Evolutionary conservation across 2,797 vertebrate species (phyloP).

Genomic region (Tadarida brasiliensis): DNA sequence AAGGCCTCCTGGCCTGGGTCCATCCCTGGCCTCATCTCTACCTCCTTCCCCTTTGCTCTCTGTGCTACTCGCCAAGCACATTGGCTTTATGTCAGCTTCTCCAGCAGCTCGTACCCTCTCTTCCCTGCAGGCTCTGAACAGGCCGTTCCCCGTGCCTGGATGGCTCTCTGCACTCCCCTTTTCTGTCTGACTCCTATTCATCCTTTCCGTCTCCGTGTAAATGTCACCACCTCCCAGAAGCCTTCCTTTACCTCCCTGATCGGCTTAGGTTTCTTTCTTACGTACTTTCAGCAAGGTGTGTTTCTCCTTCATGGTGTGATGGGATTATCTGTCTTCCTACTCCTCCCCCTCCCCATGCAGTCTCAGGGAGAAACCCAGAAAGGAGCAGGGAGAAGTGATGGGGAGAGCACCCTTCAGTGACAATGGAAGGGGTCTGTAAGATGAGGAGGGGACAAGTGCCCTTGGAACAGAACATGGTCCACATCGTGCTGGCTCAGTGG

Average conservation of each 20-base stretch:
- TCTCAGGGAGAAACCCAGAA: neutral
- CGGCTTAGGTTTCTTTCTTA: neutral
- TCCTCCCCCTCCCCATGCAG: accelerated
- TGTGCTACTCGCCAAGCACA: neutral
- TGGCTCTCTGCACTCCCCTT: neutral
- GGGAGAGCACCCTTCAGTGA: neutral
- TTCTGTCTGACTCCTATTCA: neutral
- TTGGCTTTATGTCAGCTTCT: conserved; percentile 36
- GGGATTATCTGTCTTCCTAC: neutral
- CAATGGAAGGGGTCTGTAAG: neutral
- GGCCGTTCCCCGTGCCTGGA: neutral
- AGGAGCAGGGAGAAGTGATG: neutral
- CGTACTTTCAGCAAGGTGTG: neutral
- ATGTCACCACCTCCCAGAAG: conserved; percentile 58
- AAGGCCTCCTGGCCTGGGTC: conserved; percentile 17
- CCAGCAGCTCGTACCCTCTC: neutral
- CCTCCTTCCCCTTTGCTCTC: neutral
- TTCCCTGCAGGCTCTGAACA: neutral
- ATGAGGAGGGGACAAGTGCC: neutral
- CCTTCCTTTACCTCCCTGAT: neutral
- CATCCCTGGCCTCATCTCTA: conserved; percentile 4
- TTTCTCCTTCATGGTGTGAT: neutral
- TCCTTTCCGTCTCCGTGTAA: neutral
- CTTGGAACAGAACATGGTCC: neutral
- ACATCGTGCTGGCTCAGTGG: accelerated